phyloP scores from a whole-genome alignment of 2,888 invertebrate genomes.

The Stenolophus ochropezus region DNA sequence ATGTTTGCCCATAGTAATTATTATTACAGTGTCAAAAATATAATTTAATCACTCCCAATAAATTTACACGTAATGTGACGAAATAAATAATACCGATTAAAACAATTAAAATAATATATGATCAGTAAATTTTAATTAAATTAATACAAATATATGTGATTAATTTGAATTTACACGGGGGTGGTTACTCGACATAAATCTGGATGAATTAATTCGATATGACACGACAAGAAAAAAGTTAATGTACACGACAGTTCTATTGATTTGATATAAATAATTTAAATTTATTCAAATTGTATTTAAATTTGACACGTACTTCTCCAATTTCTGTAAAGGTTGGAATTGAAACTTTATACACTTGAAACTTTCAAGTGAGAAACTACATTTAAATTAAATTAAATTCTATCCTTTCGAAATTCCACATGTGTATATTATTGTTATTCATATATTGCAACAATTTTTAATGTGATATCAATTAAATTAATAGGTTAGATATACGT shows the following conservation, averaged over 20 bases:
- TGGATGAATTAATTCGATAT: constrained; percentile 4
- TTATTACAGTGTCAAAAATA: neutral
- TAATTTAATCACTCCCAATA: neutral
- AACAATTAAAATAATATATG: constrained; percentile 2
- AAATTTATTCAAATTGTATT: neutral
- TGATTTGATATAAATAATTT: too few relatives aligned
- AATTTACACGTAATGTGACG: neutral
- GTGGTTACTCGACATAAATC: neutral
- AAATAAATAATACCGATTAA: neutral
- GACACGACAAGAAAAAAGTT: neutral
- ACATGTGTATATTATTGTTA: too few relatives aligned
- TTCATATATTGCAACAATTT: too few relatives aligned
- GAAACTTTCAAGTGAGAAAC: too few relatives aligned
- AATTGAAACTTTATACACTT: too few relatives aligned
- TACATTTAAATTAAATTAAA: too few relatives aligned
- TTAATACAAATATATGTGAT: neutral
- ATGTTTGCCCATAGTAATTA: neutral
- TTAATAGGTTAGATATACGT: too few relatives aligned
- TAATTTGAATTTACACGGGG: neutral
- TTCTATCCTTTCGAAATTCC: too few relatives aligned
- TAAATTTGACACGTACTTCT: too few relatives aligned
- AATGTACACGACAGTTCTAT: neutral
- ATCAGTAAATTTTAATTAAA: constrained; percentile 3
- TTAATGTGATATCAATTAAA: too few relatives aligned
- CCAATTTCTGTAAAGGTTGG: too few relatives aligned